Evolutionary conservation across 2,797 vertebrate genomes (phyloP), one percentile per base, ranked within the genome.

Genomic region (Sebastes kiyomatsui): DNA sequence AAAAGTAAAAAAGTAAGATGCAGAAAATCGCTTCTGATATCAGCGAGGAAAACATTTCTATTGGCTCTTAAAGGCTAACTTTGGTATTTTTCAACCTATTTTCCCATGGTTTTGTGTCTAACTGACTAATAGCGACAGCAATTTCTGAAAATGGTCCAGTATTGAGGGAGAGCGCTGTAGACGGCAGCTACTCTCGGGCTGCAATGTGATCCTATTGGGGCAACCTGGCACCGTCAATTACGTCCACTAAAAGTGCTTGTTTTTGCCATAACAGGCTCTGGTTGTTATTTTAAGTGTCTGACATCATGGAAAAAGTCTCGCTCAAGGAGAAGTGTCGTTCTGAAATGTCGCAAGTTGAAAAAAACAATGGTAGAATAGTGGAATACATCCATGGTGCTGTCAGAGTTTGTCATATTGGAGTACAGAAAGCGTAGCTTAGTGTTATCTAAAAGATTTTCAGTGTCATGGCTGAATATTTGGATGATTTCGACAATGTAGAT

Each of bases 11-110:
- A 77, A 27, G 23, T 16, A 60, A 74, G 61, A 10, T 30, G n/a
- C 8, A 62, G 46, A 75, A 86, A 82, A 86, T 68, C 27, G 20
- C 12, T 56, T 38, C 59, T 60, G 38, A 59, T 61, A 64, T 72
- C 2, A 0, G 5, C n/a, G 61, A 62, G 67, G 52, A 32, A 74
- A 67, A 59, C 1, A 73, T 67, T 73, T 76, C 32, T 11, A 22
- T 18, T 10, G 46, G 42, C 35, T 77, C 49, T 42, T 79, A 18
- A 49, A 66, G 18, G 46, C 18, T 49, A n/a, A 49, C 46, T 49
- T 49, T 20, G 46, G 18, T 49, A n/a, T 20, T 52, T n/a, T n/a
- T 52, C 46, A 9, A 52, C 46, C 46, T 52, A 20, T n/a, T 52
- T n/a, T 2, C 18, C 46, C 46, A 52, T 52, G 46, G 0, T n/a